Conservation (phyloP, 2,797 vertebrate genomes). For the Acestrorhynchus altus region DNA sequence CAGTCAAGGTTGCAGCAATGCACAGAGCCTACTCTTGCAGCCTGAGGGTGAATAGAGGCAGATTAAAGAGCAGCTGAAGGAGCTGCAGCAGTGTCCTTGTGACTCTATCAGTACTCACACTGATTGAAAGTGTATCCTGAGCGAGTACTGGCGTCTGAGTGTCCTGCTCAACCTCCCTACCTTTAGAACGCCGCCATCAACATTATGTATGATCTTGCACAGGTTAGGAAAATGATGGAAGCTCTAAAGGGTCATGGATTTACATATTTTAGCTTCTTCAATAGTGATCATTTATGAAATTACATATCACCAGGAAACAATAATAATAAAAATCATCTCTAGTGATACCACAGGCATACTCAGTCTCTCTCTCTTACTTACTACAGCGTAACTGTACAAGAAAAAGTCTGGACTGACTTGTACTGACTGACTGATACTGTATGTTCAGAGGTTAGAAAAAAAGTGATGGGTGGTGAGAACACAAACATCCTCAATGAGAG, state of each 20-base stretch:
- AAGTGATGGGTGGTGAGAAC: not conserved
- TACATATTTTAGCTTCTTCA: not conserved
- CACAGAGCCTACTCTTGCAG: not conserved
- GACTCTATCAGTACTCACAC: not conserved
- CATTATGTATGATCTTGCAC: not conserved
- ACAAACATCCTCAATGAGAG: not conserved
- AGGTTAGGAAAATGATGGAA: not conserved
- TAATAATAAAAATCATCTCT: no score
- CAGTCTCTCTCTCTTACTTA: no score
- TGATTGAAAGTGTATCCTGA: not conserved
- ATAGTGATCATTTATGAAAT: no score
- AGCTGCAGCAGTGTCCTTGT: conserved; percentile 17
- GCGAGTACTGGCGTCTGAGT: not conserved
- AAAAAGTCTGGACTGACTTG: no score
- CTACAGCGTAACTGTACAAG: no score
- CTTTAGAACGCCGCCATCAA: not conserved
- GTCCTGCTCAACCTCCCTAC: not conserved
- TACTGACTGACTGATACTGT: no score
- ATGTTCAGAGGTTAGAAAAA: not conserved
- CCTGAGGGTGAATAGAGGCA: conserved; percentile 4
- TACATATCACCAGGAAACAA: no score
- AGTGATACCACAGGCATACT: no score
- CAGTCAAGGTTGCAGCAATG: not conserved
- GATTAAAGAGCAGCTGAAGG: conserved; percentile 12
- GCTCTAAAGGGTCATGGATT: no score